Base-by-base conservation (phyloP, 1,140 invertebrate species). In the Drosophila athabasca region DNA sequence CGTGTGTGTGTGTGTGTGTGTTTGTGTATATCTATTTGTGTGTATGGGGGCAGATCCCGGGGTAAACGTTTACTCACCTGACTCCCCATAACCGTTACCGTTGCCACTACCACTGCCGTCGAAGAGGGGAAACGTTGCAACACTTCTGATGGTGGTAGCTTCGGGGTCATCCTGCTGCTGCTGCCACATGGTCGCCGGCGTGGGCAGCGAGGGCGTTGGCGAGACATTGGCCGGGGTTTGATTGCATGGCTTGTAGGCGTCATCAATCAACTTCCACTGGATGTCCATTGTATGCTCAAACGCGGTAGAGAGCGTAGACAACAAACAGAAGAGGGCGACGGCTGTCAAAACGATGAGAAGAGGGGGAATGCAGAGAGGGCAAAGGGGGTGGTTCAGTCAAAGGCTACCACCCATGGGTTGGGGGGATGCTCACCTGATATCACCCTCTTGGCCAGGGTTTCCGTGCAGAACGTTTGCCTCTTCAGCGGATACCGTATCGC, bases 401-500 rank as follows among this genome's bases (percentile, higher is more conserved):
- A 69, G 55, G 31, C 53, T 48, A 54, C 8, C 22, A 29, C 24
- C 65, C 41, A 19, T 19, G 17, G 17, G 17, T 5, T 3, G 24
- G 24, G 24, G 24, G 24, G 24, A 26, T 26, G 5, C 24, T 87
- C 76, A 91, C 90, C 90, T 79, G 93, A 85, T 52, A 95, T 95
- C 48, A 96, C 94, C 69, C 90, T 92, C 79, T 93, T 93, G 35
- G 94, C 94, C 76, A 93, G 84, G 35, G 91, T 92, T 72, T 95
- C 94, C 2, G 95, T 96, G 82, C 95, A 95, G 76, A 95, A 93
- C 31, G 94, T 93, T 91, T 95, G 95, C 22, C 96, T 95, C 69
- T 94, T 93, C 81, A 96, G 95, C 19, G 96, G 96, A 92, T 96
- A 94, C 70, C 95, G 95, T 5, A 96, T 95, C 26, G 95, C 95